phyloP scores from a whole-genome alignment of 2,888 invertebrate genomes.

The Amphipoea oculea region DNA sequence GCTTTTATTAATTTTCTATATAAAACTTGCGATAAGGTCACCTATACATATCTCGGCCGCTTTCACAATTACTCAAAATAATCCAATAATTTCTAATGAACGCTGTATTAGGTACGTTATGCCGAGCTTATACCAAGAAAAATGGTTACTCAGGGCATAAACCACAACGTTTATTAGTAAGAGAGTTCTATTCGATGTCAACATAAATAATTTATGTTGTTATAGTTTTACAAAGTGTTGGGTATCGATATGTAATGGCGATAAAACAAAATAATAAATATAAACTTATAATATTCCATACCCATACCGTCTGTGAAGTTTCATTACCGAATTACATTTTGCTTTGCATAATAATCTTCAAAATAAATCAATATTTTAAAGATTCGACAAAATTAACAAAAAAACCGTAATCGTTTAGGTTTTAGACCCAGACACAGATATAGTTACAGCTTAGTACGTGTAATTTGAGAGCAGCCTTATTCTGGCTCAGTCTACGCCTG shows the following conservation, averaged over 20 bases:
- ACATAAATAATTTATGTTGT: not conserved
- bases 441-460: not conserved
- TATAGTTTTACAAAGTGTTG: not conserved
- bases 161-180: not conserved
- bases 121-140: not conserved
- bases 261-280: not conserved
- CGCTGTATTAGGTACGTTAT: not conserved
- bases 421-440: not conserved
- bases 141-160: no score
- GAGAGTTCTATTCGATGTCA: not conserved
- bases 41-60: not conserved
- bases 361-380: not conserved
- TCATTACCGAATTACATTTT: not conserved
- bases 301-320: not conserved
- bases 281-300: not conserved
- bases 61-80: conserved; percentile 6
- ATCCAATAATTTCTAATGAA: not conserved
- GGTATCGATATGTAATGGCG: not conserved
- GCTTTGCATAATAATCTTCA: not conserved
- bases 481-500: conserved; percentile 13
- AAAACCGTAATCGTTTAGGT: not conserved
- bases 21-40: conserved; percentile 11
- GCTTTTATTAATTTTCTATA: conserved; percentile 8
- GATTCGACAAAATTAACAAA: not conserved
- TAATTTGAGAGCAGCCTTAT: conserved; percentile 5